Conservation (phyloP, 2,797 vertebrate genomes). For the Sylvia borin region DNA sequence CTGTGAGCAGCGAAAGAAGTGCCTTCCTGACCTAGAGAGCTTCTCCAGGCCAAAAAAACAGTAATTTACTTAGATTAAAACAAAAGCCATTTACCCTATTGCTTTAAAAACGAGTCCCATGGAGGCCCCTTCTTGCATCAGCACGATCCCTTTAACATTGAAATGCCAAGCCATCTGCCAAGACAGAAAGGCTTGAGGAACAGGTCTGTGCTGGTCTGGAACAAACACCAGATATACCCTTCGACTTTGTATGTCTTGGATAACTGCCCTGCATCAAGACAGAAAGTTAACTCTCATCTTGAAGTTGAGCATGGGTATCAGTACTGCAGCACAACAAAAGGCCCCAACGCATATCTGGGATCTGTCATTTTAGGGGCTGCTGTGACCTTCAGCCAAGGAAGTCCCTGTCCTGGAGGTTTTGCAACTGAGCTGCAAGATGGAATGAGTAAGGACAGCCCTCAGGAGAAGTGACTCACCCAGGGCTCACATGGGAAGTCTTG, state of each 20-base stretch:
- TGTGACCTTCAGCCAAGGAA: not conserved
- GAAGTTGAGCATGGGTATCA: not conserved
- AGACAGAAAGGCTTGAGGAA: not conserved
- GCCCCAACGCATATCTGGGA: accelerated
- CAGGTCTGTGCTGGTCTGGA: not conserved
- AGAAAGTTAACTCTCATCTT: accelerated
- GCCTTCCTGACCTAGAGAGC: not conserved
- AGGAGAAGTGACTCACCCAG: not conserved
- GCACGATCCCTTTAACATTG: not conserved
- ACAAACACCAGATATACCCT: not conserved
- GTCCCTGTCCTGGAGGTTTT: not conserved
- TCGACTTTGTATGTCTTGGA: not conserved
- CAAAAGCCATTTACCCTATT: not conserved
- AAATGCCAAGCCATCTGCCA: not conserved
- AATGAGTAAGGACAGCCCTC: not conserved
- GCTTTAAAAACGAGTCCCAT: not conserved
- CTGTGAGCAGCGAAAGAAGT: not conserved
- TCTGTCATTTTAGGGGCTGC: not conserved
- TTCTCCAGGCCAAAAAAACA: not conserved
- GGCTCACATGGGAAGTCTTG: not conserved
- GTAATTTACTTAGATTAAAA: not conserved
- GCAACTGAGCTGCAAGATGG: not conserved
- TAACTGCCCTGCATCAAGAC: not conserved
- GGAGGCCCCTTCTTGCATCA: not conserved
- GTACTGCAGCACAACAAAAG: not conserved